A percentile compares a stretch with the other conserved stretches of the same genome.
Conservation (phyloP, 2,113 vertebrate genomes). For the Varanus komodoensis region DNA sequence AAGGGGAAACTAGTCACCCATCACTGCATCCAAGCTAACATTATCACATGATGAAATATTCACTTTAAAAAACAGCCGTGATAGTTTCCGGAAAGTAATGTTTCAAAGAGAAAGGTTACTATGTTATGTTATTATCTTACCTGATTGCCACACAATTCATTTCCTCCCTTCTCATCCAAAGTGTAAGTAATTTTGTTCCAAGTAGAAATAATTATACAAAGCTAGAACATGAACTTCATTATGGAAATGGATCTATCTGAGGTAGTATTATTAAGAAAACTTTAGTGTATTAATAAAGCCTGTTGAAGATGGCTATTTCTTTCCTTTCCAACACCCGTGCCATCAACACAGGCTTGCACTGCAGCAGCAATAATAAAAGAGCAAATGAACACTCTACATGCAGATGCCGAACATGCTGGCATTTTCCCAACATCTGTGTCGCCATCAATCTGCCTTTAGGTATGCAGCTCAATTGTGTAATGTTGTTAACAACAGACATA, state of each 20-base stretch:
- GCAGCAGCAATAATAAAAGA: slow-evolving; percentile 35
- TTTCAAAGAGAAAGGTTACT: slow-evolving; percentile 10
- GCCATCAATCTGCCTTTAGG: slow-evolving; percentile 59
- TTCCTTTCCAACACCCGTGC: not conserved
- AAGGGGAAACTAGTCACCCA: not conserved
- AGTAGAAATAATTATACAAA: slow-evolving; percentile 9
- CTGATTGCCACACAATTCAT: not conserved
- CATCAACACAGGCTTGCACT: slow-evolving; percentile 4
- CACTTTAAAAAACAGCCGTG: not conserved
- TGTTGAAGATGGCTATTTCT: not conserved
- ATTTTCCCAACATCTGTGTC: slow-evolving; percentile 44
- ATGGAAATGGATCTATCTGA: not conserved
- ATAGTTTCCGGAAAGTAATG: slow-evolving; percentile 12
- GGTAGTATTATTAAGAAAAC: slow-evolving; percentile 27
- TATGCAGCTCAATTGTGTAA: not conserved
- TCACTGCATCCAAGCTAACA: not conserved
- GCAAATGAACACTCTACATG: not conserved
- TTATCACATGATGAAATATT: not conserved
- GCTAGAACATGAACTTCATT: slow-evolving; percentile 24
- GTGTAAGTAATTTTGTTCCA: slow-evolving; percentile 28
- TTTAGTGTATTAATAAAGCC: slow-evolving; percentile 14
- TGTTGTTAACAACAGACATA: slow-evolving; percentile 37
- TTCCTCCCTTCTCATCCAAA: not conserved
- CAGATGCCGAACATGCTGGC: not conserved
- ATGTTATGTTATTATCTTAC: not conserved